phyloP scores from a whole-genome alignment of 2,113 vertebrate species.

The Gnathonemus longibarbis region DNA sequence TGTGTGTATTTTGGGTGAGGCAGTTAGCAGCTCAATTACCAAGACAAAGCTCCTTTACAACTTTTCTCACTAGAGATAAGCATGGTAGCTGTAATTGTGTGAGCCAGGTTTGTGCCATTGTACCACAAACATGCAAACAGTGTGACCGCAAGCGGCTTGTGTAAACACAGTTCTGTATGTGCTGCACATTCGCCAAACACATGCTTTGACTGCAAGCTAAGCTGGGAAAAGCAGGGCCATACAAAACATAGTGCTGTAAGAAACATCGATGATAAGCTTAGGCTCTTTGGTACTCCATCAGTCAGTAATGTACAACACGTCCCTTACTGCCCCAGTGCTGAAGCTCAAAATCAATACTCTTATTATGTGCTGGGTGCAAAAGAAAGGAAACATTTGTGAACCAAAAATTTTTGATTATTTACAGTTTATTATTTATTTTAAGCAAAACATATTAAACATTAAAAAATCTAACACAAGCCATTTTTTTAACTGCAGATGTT shows the following conservation, averaged over 20 bases:
- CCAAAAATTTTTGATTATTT: not conserved
- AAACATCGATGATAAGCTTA: not conserved
- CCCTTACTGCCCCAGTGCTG: not conserved
- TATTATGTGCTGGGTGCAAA: not conserved
- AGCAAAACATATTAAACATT: not conserved
- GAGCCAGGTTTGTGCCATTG: not conserved
- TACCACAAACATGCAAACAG: not conserved
- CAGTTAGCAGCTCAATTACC: not conserved
- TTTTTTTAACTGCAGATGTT: no score
- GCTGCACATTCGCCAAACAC: not conserved
- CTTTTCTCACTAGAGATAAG: slow-evolving; percentile 10
- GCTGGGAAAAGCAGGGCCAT: not conserved
- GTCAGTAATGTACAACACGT: not conserved
- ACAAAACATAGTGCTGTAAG: not conserved
- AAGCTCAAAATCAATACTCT: not conserved
- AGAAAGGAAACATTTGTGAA: not conserved
- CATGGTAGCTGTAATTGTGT: not conserved
- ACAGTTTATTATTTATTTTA: not conserved
- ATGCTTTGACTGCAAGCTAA: not conserved
- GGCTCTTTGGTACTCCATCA: not conserved
- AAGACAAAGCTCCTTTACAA: not conserved
- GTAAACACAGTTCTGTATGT: not conserved
- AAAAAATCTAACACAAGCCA: not conserved
- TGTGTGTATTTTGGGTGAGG: not conserved
- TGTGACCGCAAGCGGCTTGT: not conserved